Conservation (phyloP, 2,888 invertebrate genomes). For the Ariolimax columbianus region DNA sequence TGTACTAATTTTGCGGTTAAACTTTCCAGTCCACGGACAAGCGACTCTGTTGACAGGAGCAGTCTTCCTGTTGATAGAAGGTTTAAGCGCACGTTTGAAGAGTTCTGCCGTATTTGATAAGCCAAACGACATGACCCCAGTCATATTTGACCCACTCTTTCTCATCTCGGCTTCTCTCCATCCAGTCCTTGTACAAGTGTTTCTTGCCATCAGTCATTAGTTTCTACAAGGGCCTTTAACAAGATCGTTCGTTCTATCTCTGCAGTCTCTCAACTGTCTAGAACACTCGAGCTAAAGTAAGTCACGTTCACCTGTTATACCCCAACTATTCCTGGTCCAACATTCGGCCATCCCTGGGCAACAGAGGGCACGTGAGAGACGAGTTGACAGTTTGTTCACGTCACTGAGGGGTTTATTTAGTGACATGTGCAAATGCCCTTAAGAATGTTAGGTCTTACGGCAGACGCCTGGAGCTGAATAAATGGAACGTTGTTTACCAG, state of each 20-base stretch:
- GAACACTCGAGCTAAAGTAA: background rate
- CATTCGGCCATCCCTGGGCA: constrained; percentile 11
- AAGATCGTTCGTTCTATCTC: background rate
- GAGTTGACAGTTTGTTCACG: constrained; percentile 43
- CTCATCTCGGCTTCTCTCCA: background rate
- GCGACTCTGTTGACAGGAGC: too few relatives aligned
- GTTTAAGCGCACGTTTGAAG: background rate
- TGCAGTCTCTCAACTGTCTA: background rate
- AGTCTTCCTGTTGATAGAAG: background rate
- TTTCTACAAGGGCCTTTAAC: background rate
- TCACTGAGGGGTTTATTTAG: constrained; percentile 28
- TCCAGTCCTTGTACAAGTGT: background rate
- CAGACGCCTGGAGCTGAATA: constrained; percentile 12
- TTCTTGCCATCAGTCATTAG: background rate
- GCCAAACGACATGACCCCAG: constrained; percentile 20
- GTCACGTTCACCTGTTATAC: constrained; percentile 42
- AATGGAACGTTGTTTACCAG: constrained; percentile 6
- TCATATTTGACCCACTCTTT: background rate
- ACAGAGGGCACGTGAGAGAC: constrained; percentile 38
- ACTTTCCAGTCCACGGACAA: background rate
- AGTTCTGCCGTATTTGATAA: constrained; percentile 10
- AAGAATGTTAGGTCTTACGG: constrained; percentile 32
- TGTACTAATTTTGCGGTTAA: background rate
- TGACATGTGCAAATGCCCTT: constrained; percentile 30
- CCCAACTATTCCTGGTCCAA: background rate